Conservation (phyloP, 2,888 invertebrate genomes). For the Cordilura impudica region DNA sequence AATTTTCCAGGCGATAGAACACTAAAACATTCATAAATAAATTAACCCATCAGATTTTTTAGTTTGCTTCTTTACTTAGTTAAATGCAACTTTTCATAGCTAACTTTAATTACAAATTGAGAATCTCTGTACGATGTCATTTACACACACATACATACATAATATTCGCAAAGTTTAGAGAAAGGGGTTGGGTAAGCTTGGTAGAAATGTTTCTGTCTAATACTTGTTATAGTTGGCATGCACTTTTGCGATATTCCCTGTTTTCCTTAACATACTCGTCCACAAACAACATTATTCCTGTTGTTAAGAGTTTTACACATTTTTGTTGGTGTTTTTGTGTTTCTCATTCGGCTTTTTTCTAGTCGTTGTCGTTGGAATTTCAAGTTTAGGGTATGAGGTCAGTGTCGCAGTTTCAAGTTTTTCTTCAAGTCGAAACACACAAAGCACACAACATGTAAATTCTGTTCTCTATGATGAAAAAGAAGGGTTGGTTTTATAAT, state of each 20-base stretch:
- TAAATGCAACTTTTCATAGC: too few species aligned
- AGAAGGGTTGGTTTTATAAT: constrained; percentile 50
- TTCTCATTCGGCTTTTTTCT: constrained; percentile 3
- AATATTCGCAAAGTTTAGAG: too few species aligned
- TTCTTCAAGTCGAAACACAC: constrained; percentile 27
- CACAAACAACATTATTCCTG: constrained; percentile 21
- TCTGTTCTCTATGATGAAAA: background rate
- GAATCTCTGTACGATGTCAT: constrained; percentile 8
- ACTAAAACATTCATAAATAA: too few species aligned
- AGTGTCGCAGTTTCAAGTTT: constrained; percentile 62
- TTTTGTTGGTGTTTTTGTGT: background rate
- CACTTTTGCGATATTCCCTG: constrained; percentile 28
- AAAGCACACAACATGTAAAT: constrained; percentile 1
- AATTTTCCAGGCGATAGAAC: too few species aligned
- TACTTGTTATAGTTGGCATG: constrained; percentile 10
- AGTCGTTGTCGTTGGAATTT: constrained; percentile 48
- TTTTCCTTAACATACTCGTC: constrained; percentile 23
- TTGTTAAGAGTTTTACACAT: constrained; percentile 32
- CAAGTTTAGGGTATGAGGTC: constrained; percentile 63
- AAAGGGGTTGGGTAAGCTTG: background rate
- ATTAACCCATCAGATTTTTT: too few species aligned
- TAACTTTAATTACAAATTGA: too few species aligned
- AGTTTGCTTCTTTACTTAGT: too few species aligned
- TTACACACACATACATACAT: background rate
- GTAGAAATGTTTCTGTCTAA: background rate